Base-by-base conservation (phyloP, 2,113 vertebrate species). In the Herpetotheres cachinnans region DNA sequence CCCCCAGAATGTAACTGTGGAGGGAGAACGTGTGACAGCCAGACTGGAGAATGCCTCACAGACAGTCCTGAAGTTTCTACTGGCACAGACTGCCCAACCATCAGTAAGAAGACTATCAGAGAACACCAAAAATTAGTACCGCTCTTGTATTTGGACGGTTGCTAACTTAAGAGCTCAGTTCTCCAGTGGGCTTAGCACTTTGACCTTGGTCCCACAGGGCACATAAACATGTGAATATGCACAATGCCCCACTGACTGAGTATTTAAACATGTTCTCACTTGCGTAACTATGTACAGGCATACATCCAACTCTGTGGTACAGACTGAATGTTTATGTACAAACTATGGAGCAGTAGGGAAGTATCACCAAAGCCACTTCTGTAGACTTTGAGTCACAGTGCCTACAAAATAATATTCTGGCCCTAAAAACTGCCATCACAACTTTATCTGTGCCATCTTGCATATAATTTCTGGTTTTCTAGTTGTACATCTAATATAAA, bases 31-130 rank as follows among this genome's bases (percentile, higher is more conserved):
- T 99, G 99, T 97, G 98, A 99, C 95, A 98, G 98, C 88, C 97
- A 98, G 72, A 99, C 99, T 15, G 99, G 99, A 97, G 98, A 99
- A 88, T 99, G 99, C 95, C 95, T 99, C 3, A 93, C 97, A 74
- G 99, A 99, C 95, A 97, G 97, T 86, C 97, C 97, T 89, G 97
- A 98, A 87, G 62, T 46, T 95, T 96, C 98, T 95, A 95, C 98
- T 94, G 98, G 96, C 94, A 98, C 76, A 84, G 98, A 98, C 95
- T 98, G 98, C 93, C 98, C 98, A 34, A 97, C 97, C 77, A 98
- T 98, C 97, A 98, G 98, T 98, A 98, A 98, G 98, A 97, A 93
- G 56, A 74, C 84, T 93, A 74, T 25, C 54, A 87, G 9, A 79
- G 34, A 82, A 73, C 26, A 54, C 2, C 18, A 70, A 85, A 89